Evolutionary conservation across 2,888 invertebrate genomes (phyloP), one percentile per base, ranked within the genome.

Genomic region (Lepidonotus clava): DNA sequence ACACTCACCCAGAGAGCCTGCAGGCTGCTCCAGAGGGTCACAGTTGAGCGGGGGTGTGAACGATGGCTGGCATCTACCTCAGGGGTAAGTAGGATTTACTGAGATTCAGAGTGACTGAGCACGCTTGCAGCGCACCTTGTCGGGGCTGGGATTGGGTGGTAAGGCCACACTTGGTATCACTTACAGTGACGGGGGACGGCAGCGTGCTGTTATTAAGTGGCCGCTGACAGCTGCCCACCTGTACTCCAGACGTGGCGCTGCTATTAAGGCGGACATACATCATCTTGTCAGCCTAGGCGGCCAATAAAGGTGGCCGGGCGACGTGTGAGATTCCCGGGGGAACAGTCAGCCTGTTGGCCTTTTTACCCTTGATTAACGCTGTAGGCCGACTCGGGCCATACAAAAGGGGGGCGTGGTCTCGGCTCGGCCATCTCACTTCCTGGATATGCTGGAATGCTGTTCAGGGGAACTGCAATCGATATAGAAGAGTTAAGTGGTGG

Each of bases 171-270:
- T n/a, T n/a, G n/a, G n/a, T n/a, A n/a, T n/a, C n/a, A n/a, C n/a
- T n/a, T n/a, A n/a, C n/a, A n/a, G n/a, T n/a, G n/a, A n/a, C n/a
- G n/a, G n/a, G n/a, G n/a, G n/a, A n/a, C n/a, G n/a, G n/a, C n/a
- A n/a, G n/a, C n/a, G n/a, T n/a, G n/a, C n/a, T 56, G 24, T 56
- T 56, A 56, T 56, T n/a, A 56, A 56, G 24, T 56, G 56, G 56
- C 56, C 56, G 56, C n/a, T 56, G 14, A 11, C 56, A 56, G 56
- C 14, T 56, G 56, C 56, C 24, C 56, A 56, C 56, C 56, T 56
- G 56, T n/a, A n/a, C 56, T 56, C 56, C 14, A 21, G 56, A 11
- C 14, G 24, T 14, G 24, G 56, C 24, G 56, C 24, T 56, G 56
- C 56, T n/a, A 56, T 11, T n/a, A 18, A 24, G n/a, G n/a, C n/a